Evolutionary conservation across 2,797 vertebrate genomes (phyloP).

Genomic region (Lacerta viridis): DNA sequence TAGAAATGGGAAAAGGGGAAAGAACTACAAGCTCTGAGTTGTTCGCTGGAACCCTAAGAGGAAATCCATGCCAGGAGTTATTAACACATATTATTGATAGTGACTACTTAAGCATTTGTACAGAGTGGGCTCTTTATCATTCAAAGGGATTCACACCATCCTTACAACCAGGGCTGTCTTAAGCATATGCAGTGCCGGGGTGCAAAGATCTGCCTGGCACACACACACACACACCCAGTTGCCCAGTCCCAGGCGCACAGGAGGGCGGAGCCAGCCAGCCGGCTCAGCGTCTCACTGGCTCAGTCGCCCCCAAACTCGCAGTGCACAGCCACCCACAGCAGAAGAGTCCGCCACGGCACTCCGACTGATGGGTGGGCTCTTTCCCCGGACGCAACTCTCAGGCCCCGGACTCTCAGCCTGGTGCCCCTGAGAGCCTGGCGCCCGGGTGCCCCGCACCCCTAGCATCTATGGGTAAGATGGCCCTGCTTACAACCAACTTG

Average conservation of each 20-base stretch:
- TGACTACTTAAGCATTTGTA: neutral
- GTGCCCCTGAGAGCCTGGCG: too few relatives aligned
- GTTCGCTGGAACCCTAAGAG: conserved; percentile 2
- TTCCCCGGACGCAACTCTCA: too few relatives aligned
- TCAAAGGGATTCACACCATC: neutral
- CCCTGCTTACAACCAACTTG: neutral
- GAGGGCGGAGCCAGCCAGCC: rapidly evolving
- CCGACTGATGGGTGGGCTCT: too few relatives aligned
- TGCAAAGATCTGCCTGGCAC: too few relatives aligned
- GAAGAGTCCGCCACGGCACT: rapidly evolving
- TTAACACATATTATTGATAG: neutral
- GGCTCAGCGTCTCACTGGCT: too few relatives aligned
- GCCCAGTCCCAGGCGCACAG: too few relatives aligned
- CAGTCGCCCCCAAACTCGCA: rapidly evolving
- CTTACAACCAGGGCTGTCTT: too few relatives aligned
- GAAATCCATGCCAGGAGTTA: neutral
- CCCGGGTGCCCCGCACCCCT: too few relatives aligned
- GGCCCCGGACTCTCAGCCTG: too few relatives aligned
- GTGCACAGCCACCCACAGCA: too few relatives aligned
- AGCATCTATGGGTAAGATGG: too few relatives aligned
- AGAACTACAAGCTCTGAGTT: neutral
- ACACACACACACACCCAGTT: too few relatives aligned
- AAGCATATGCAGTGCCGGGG: neutral
- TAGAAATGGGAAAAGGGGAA: neutral
- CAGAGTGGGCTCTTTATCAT: neutral